Evolutionary conservation across 2,113 vertebrate genomes (phyloP).

Genomic region (Istiophorus platypterus): DNA sequence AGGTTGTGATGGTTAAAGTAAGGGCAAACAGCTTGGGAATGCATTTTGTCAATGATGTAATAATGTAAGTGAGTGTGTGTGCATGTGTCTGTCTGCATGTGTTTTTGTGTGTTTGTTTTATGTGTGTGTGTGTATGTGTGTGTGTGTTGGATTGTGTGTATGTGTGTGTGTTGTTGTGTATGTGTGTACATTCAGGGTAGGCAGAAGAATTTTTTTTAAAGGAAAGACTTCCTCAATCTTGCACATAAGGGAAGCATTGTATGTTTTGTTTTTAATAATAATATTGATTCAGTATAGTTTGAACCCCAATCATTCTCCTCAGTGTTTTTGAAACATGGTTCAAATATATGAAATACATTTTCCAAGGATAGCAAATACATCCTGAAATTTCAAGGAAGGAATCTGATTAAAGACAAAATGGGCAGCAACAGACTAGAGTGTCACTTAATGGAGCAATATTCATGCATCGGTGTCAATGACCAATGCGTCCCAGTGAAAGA

Average conservation of each 20-base stretch:
- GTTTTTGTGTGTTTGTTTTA: conserved; percentile 3
- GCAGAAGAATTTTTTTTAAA: conserved; percentile 3
- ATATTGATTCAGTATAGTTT: background rate
- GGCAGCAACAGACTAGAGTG: conserved; percentile 13
- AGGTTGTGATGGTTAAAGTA: too few relatives aligned
- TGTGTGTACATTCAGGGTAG: conserved; percentile 30
- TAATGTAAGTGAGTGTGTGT: too few relatives aligned
- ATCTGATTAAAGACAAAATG: conserved; percentile 36
- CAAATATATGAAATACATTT: conserved; percentile 12
- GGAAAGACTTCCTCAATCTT: background rate
- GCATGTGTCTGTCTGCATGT: too few relatives aligned
- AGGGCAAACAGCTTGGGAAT: too few relatives aligned
- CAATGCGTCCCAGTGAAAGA: background rate
- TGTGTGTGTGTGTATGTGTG: background rate
- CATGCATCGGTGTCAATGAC: conserved; percentile 36
- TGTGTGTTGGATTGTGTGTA: background rate
- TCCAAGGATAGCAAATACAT: conserved; percentile 3
- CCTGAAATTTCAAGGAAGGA: background rate
- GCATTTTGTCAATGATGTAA: too few relatives aligned
- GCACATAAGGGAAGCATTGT: background rate
- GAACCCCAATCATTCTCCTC: conserved; percentile 4
- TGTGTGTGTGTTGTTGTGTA: conserved; percentile 5
- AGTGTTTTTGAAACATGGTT: background rate
- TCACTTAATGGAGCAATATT: background rate
- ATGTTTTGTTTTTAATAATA: background rate